Evolutionary conservation across 1,140 invertebrate species (phyloP).

Genomic region (Meloidogyne chitwoodi): DNA sequence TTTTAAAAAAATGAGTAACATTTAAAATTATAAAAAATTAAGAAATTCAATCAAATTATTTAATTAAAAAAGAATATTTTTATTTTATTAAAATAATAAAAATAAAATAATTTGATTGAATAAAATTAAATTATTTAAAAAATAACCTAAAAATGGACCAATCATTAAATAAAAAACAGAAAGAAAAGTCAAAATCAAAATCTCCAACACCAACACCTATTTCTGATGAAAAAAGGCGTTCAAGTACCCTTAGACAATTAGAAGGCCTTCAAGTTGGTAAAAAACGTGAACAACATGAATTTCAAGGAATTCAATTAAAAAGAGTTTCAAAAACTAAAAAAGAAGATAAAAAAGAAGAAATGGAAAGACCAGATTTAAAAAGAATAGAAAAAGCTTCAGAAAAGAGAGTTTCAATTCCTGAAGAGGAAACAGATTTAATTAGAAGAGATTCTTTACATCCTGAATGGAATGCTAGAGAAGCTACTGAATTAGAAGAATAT

Average conservation of each 20-base stretch:
- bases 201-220: conserved; percentile 1
- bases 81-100: too few species aligned
- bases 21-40: background rate
- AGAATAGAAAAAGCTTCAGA: background rate
- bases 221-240: background rate
- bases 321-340: conserved; percentile 24
- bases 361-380: conserved; percentile 22
- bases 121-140: background rate
- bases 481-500: conserved; percentile 26
- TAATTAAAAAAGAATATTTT: too few species aligned
- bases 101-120: background rate
- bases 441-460: conserved; percentile 18
- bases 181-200: conserved; percentile 3
- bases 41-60: background rate
- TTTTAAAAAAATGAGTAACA: background rate
- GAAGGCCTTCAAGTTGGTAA: conserved; percentile 40
- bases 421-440: background rate
- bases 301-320: conserved; percentile 35
- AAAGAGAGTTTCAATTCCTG: background rate
- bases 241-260: conserved; percentile 16
- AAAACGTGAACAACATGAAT: conserved; percentile 29
- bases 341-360: conserved; percentile 11
- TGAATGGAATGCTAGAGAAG: conserved; percentile 17
- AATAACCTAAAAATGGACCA: too few species aligned
- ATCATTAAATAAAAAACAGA: background rate